Base-by-base conservation (phyloP, 2,888 invertebrate species). In the Nomada ferruginata region DNA sequence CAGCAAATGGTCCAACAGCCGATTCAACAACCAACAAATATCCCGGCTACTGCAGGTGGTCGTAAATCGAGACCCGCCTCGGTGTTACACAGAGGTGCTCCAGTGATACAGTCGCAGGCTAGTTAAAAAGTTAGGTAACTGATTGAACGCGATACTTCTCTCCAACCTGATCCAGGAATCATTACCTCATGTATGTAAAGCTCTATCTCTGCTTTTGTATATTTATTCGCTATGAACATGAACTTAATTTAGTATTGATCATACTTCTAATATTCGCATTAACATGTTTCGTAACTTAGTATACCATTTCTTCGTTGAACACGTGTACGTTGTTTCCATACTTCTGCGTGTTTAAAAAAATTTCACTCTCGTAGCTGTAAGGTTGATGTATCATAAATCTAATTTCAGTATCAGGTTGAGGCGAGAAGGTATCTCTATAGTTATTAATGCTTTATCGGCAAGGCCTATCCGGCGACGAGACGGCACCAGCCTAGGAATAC, bases 41-140 rank as follows among this genome's bases (percentile, higher is more conserved):
- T 91, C 9, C 53, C 76, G 11, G 47, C 78, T 13, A 1, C 89
- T 18, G 68, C 87, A 18, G 90, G 90, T 36, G 91, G 91, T 75
- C 90, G 93, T 66, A 93, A 93, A 79, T 92, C 93, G 59, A 94
- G 95, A 86, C 95, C 95, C 23, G 94, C 95, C 29, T 94, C 94
- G 82, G 94, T 94, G 84, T 89, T 95, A 63, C 94, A 94, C 86
- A 94, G 95, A 86, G 95, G 95, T 83, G 94, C 94, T 70, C 95
- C 95, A n/a, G 92, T 95, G 64, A 95, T 95, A 85, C 95, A 95
- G 71, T 95, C 95, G 20, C 95, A 95, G 91, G 95, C 95, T 90
- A 95, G 95, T 94, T 95, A 95, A 94, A 82, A 85, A 74, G 77
- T 79, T 84, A 81, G 73, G 61, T 83, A 71, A 84, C 70, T 79